Evolutionary conservation across 2,113 vertebrate species (phyloP), one percentile per base, ranked within the genome.

Genomic region (Suncus etruscus): DNA sequence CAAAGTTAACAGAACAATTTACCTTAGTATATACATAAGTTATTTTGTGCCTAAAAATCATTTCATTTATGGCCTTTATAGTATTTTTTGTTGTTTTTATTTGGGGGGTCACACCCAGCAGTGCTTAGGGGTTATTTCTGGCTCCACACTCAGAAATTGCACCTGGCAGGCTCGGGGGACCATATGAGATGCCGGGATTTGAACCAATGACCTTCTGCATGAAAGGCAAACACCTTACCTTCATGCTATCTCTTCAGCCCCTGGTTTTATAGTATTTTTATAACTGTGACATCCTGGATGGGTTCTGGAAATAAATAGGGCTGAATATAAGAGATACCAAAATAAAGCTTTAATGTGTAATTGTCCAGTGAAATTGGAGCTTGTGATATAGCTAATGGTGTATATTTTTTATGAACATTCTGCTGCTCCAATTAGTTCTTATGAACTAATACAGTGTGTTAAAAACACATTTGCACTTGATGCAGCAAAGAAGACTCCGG

Each of bases 11-110:
- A 92, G 79, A 10, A 24, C 48, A 77, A 81, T 88, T 78, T 84
- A 80, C 48, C 76, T 97, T 83, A 91, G n/a, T 61, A 70, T 58
- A 94, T 90, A 77, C 94, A 88, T 96, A 96, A 97, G 94, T 96
- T 89, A 96, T 24, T 79, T 50, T 91, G 76, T 87, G 94, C 0
- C 0, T 80, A 91, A 95, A 97, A 63, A 76, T 95, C 90, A 94
- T 96, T 94, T 93, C 87, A 93, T 72, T 77, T 24, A 77, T 50
- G 92, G 87, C 61, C 63, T 39, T 39, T 39, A 39, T 39, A 39
- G 39, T 39, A 39, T 39, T 39, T 39, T 39, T 39, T 39, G 3
- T 39, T 3, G 3, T 39, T 3, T 39, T 39, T 39, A 3, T 39
- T 39, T 3, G 39, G 39, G 39, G 5, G 39, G 39, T 39, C 39